Conservation (phyloP, 64 coral and sea anemone species). For the Montipora capricornis region DNA sequence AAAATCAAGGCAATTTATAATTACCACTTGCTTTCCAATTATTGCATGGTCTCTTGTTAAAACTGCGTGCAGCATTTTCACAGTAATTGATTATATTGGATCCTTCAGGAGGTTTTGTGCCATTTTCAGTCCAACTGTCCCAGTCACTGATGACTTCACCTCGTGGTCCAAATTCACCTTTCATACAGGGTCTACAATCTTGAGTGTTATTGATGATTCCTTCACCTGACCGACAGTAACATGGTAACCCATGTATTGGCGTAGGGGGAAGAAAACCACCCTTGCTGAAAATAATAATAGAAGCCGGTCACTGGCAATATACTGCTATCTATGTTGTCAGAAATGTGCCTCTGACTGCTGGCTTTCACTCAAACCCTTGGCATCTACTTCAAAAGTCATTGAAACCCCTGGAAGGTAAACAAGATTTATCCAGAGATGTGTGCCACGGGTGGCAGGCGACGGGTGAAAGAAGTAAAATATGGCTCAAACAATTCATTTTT, state of each 20-base stretch:
- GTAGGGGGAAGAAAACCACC: neutral
- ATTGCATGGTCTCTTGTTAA: constrained; percentile 12
- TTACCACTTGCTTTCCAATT: constrained; percentile 71
- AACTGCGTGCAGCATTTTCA: constrained; percentile 11
- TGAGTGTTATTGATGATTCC: neutral
- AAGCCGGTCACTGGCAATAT: neutral
- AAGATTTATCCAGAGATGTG: too few species aligned
- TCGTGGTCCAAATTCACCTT: constrained; percentile 27
- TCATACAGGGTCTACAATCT: neutral
- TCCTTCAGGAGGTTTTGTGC: constrained; percentile 39
- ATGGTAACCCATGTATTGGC: neutral
- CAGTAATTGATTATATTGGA: constrained; percentile 62
- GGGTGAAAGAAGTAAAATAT: too few species aligned
- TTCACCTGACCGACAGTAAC: constrained; percentile 35
- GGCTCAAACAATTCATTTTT: too few species aligned
- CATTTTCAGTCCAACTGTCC: constrained; percentile 61
- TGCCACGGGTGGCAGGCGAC: too few species aligned
- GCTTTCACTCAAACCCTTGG: too few species aligned
- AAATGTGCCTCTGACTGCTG: too few species aligned
- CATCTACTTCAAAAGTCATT: too few species aligned
- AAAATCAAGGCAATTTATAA: neutral
- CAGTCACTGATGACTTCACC: constrained; percentile 65
- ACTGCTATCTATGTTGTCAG: too few species aligned
- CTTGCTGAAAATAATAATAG: neutral
- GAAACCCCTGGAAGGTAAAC: too few species aligned